A percentile compares a stretch with the other conserved stretches of the same genome.
Evolutionary conservation across 2,797 vertebrate species (phyloP).

Genomic region (Micropoecilia bifurca): DNA sequence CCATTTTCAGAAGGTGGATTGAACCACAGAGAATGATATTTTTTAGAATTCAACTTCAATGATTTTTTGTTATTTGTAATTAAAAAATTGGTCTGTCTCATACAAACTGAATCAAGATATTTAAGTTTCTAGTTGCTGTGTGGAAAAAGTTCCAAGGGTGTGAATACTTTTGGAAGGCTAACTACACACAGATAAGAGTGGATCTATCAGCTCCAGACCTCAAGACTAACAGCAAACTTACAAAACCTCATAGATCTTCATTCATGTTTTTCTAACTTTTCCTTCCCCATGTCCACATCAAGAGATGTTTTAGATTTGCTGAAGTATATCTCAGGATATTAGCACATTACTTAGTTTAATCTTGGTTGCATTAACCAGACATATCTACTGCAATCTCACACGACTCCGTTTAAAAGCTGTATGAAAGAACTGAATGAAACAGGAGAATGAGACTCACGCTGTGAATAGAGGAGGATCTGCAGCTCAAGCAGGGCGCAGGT

Average conservation of each 20-base stretch:
- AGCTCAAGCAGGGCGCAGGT: conserved; percentile 97
- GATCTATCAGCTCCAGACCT: neutral
- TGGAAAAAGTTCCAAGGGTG: neutral
- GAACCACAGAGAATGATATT: neutral
- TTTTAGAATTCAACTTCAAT: neutral
- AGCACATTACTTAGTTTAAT: neutral
- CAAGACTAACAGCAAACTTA: neutral
- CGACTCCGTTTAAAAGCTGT: conserved; percentile 3
- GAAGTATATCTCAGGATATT: neutral
- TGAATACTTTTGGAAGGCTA: neutral
- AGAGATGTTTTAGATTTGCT: neutral
- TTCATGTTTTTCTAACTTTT: neutral
- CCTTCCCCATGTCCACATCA: neutral
- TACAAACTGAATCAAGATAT: neutral
- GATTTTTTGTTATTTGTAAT: no score
- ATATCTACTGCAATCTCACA: neutral
- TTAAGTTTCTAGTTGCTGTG: neutral
- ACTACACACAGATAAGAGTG: neutral
- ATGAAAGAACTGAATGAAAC: conserved; percentile 10
- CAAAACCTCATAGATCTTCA: neutral
- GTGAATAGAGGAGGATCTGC: conserved; percentile 98
- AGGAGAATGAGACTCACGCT: conserved; percentile 85
- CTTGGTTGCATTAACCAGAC: neutral
- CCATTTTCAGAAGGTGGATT: neutral
- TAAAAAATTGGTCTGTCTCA: neutral